phyloP scores from a whole-genome alignment of 2,113 vertebrate genomes.

The Eudyptes chrysolophus region DNA sequence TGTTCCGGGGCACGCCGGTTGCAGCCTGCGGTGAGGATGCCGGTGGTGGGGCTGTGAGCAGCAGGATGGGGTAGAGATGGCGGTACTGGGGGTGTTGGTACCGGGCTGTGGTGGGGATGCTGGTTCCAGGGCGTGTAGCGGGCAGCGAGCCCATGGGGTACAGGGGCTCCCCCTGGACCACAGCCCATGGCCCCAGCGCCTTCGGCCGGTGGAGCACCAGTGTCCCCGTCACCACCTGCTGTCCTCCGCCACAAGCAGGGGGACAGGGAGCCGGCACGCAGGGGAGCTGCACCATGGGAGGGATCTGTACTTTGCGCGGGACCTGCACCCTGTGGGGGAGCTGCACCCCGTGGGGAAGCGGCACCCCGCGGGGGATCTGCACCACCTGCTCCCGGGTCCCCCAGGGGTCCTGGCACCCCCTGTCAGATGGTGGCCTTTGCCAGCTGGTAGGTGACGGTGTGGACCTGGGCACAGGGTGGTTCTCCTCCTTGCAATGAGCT shows the following conservation, averaged over 20 bases:
- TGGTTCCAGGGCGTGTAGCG: too few species aligned
- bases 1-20: too few species aligned
- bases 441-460: not conserved
- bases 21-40: too few species aligned
- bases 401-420: not conserved
- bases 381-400: not conserved
- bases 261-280: not conserved
- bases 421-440: not conserved
- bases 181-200: not conserved
- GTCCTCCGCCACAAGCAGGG: not conserved
- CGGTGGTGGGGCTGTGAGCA: too few species aligned
- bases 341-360: not conserved
- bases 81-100: too few species aligned
- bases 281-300: too few species aligned
- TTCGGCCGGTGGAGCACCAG: not conserved
- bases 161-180: not conserved
- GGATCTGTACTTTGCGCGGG: too few species aligned
- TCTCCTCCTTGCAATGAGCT: too few species aligned
- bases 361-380: not conserved
- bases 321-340: too few species aligned
- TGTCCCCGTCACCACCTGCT: not conserved
- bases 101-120: too few species aligned
- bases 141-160: not conserved
- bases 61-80: too few species aligned
- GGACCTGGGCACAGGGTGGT: not conserved